Evolutionary conservation across 2,113 vertebrate genomes (phyloP), one percentile per base, ranked within the genome.

Genomic region (Gasterosteus nipponicus): DNA sequence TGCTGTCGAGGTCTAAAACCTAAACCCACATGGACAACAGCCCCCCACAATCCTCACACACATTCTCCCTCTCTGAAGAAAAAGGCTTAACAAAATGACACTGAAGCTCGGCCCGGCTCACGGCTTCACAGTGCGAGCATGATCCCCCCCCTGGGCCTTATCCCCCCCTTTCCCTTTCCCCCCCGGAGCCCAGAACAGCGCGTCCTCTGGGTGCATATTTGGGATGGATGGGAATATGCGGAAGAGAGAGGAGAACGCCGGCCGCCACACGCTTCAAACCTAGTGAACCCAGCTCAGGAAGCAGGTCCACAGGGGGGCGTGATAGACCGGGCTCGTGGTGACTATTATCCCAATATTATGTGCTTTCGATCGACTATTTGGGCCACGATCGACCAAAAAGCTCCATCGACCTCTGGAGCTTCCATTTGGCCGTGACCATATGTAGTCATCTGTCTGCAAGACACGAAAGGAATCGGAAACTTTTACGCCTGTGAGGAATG

Each of bases 391-490:
- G 0, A 51, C 16, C 39, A 66, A 47, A 42, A 56, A 14, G 22
- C 53, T 10, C 53, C 22, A 57, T 64, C 44, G 70, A 33, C 10
- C 56, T 69, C 33, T 16, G 35, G 63, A 69, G 57, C 70, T 81
- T 86, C 78, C 74, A 80, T 83, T 83, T 61, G 77, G 75, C 59
- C 71, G 78, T 86, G 83, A 91, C 90, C 88, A 91, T 92, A 87
- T 89, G 88, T 80, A 89, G 89, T 81, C 87, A 90, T 91, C 77
- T 73, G 84, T 88, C 78, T 73, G 75, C 61, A 73, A 85, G 84
- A 87, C 85, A 84, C 69, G 68, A 68, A 84, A 71, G 75, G 81
- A 89, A 87, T 88, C 82, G 88, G 88, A 92, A 92, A 92, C 89
- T 89, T 87, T 87, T 86, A 86, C 79, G 82, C 84, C 57, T 71